These are phyloP conservation scores for Sciaenops ocellatus DNA, from an alignment of 2,797 vertebrate genomes.

Conservation along the genomic window DNA sequence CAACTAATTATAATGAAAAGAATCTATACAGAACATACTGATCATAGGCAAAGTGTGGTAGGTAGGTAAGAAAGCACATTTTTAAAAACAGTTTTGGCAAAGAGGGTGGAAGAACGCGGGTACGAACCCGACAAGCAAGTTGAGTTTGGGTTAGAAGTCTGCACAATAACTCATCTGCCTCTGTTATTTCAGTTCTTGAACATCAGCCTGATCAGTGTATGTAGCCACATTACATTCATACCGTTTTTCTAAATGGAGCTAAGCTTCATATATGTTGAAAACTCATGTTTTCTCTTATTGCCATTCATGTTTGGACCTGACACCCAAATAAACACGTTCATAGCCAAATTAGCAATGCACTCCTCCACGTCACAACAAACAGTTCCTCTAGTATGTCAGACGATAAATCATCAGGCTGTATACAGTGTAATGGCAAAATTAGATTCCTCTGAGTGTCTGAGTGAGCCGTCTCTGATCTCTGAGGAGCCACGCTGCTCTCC, in stretches of 20 bases:
- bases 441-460: conserved; percentile 65
- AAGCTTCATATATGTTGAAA: neutral
- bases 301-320: neutral
- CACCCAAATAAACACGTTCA: neutral
- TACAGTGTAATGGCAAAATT: conserved; percentile 46
- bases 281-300: neutral
- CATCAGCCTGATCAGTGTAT: neutral
- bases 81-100: neutral
- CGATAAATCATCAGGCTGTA: conserved; percentile 55
- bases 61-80: neutral
- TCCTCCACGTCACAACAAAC: conserved; percentile 14
- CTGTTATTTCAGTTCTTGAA: neutral
- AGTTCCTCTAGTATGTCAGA: conserved; percentile 35
- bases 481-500: conserved; percentile 60
- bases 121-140: neutral
- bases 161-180: neutral
- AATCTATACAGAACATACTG: neutral
- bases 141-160: conserved; percentile 1
- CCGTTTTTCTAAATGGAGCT: neutral
- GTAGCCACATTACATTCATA: neutral
- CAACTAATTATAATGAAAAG: no score
- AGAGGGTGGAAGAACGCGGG: neutral
- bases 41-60: neutral
- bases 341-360: conserved; percentile 1
- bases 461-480: conserved; percentile 60